phyloP scores from a whole-genome alignment of 1,140 invertebrate species.

The Eupeodes corollae region DNA sequence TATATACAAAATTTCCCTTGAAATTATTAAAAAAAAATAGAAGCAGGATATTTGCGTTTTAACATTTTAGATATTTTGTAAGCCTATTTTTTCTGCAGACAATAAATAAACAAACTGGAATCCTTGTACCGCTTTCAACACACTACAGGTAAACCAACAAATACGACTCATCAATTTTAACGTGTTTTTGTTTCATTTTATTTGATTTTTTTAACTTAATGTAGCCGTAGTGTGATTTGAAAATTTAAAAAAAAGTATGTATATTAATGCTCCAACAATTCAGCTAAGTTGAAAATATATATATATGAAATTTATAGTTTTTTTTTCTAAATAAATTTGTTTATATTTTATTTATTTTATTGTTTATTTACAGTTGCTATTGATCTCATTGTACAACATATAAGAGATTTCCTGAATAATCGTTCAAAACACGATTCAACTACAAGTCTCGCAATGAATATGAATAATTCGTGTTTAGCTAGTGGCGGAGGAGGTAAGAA shows the following conservation, averaged over 20 bases:
- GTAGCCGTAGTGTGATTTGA: no score
- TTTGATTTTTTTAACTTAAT: background rate
- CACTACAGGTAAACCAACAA: no score
- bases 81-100: no score
- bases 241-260: slow-evolving; percentile 8
- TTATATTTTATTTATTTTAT: background rate
- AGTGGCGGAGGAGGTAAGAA: background rate
- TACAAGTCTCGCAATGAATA: slow-evolving; percentile 22
- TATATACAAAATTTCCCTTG: no score
- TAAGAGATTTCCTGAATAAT: slow-evolving; percentile 65
- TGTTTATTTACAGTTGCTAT: slow-evolving; percentile 67
- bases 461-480: slow-evolving; percentile 10
- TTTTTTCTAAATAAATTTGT: slow-evolving; percentile 4
- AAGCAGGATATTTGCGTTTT: no score
- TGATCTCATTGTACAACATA: slow-evolving; percentile 88
- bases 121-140: no score
- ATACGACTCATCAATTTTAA: no score
- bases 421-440: slow-evolving; percentile 33
- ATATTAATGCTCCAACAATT: slow-evolving; percentile 1
- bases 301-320: background rate
- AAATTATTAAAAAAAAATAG: no score
- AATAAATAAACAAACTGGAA: no score
- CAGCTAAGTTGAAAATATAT: background rate
- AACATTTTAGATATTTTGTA: no score
- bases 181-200: background rate